Percentiles rank a stretch among this genome's conserved stretches.
These are phyloP conservation scores for Sebastes minor DNA, from an alignment of 2,797 vertebrate genomes.

Conservation along the genomic window DNA sequence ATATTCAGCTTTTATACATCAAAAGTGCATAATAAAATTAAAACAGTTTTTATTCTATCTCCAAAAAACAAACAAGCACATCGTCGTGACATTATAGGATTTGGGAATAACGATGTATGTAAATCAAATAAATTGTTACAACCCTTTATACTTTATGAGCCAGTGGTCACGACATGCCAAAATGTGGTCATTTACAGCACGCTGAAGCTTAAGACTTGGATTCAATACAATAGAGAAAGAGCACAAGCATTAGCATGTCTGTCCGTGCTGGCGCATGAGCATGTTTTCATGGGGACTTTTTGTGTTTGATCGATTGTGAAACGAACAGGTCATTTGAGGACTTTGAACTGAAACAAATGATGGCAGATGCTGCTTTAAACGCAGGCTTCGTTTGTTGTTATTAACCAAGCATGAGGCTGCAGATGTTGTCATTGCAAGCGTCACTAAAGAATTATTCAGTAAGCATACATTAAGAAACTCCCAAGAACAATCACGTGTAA, in stretches of 20 bases:
- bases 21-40: neutral
- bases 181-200: conserved; percentile 10
- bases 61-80: neutral
- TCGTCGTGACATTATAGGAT: neutral
- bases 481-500: neutral
- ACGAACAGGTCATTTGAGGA: conserved; percentile 24
- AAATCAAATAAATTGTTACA: neutral
- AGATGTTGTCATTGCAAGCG: conserved; percentile 4
- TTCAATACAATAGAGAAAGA: neutral
- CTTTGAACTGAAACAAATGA: conserved; percentile 1
- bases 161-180: neutral
- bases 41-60: neutral
- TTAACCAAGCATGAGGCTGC: neutral
- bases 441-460: neutral
- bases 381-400: neutral
- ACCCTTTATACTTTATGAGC: neutral
- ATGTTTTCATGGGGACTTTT: conserved; percentile 1
- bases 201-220: neutral
- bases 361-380: neutral
- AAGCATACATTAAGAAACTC: neutral
- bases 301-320: conserved; percentile 13
- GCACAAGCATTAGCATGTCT: conserved; percentile 1
- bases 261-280: neutral
- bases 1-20: neutral
- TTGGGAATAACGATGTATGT: neutral